Evolutionary conservation across 2,113 vertebrate species (phyloP), one percentile per base, ranked within the genome.

Genomic region (Macrotus californicus): DNA sequence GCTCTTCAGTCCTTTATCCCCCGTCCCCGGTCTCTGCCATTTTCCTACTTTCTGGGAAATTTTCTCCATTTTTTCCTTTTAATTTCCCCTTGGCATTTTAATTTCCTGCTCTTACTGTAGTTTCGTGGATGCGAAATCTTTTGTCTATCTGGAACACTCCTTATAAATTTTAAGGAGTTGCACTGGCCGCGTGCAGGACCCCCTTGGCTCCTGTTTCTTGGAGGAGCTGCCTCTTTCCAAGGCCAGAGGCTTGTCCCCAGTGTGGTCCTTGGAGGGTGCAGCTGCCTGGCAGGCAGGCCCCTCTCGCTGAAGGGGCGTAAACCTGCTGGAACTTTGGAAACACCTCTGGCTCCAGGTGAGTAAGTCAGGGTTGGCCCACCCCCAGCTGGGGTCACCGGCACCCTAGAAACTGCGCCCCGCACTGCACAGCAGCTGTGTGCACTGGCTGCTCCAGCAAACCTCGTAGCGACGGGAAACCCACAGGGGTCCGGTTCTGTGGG

Each of bases 391-490:
- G 61, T 64, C 61, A 14, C 61, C 5, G 61, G 12, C 29, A 14
- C 61, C 29, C 29, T 14, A 8, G 59, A 31, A 13, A 31, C 66
- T 18, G 66, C 8, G 34, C 26, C 5, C 15, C 11, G 2, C 70
- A 18, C 29, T 31, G 24, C 12, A 2, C 4, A 21, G 13, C 59
- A 24, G 22, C 16, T 8, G 19, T 1, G 8, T 0, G 1, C 9
- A 13, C 14, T 26, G 31, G 22, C 2, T 19, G 6, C 24, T 39
- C 54, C 46, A 50, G 88, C 21, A n/a, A 52, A 56, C 64, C 29
- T 43, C 11, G 1, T 6, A 6, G 12, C 0, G 10, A 31, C 0
- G 1, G 83, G 18, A 3, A 3, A 19, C 4, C 3, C 10, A 8
- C 36, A 0, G 54, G 5, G 56, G 16, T 1, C 34, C 7, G 6